phyloP scores from a whole-genome alignment of 2,797 vertebrate genomes.

The Poeciliopsis gracilis region DNA sequence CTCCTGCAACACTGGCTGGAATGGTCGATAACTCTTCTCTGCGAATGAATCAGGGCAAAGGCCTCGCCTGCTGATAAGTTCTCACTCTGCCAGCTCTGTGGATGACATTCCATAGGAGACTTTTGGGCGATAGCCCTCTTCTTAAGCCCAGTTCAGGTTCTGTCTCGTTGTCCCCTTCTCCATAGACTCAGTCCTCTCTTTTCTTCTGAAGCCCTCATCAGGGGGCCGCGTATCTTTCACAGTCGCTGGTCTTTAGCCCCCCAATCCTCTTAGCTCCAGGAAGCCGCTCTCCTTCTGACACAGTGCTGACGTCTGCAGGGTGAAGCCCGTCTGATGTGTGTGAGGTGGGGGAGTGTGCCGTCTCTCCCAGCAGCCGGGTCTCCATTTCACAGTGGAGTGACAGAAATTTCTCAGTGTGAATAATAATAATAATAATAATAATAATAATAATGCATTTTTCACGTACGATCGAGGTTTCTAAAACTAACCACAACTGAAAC shows the following conservation, averaged over 20 bases:
- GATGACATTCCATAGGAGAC: conserved; percentile 19
- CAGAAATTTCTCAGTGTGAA: background rate
- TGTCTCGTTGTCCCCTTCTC: conserved; percentile 17
- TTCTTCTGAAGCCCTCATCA: conserved; percentile 45
- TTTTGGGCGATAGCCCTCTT: conserved; percentile 32
- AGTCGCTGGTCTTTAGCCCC: conserved; percentile 54
- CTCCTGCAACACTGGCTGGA: background rate
- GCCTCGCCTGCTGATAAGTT: conserved; percentile 31
- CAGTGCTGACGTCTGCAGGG: conserved; percentile 45
- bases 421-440: background rate
- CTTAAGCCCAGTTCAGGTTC: conserved; percentile 41
- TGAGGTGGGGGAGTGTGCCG: conserved; percentile 20
- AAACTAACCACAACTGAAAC: too few relatives aligned
- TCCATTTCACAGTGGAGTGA: conserved; percentile 21
- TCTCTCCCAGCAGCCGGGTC: conserved; percentile 10
- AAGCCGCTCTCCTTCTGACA: conserved; percentile 50
- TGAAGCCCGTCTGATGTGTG: conserved; percentile 41
- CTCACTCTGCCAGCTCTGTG: conserved; percentile 23
- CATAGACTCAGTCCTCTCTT: conserved; percentile 19
- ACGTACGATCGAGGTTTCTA: too few relatives aligned
- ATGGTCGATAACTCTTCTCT: conserved; percentile 22
- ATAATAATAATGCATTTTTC: background rate
- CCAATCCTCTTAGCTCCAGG: conserved; percentile 68
- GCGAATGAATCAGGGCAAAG: conserved; percentile 39
- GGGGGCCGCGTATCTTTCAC: conserved; percentile 45